phyloP scores from a whole-genome alignment of 2,797 vertebrate species.

The Ceryle rudis region DNA sequence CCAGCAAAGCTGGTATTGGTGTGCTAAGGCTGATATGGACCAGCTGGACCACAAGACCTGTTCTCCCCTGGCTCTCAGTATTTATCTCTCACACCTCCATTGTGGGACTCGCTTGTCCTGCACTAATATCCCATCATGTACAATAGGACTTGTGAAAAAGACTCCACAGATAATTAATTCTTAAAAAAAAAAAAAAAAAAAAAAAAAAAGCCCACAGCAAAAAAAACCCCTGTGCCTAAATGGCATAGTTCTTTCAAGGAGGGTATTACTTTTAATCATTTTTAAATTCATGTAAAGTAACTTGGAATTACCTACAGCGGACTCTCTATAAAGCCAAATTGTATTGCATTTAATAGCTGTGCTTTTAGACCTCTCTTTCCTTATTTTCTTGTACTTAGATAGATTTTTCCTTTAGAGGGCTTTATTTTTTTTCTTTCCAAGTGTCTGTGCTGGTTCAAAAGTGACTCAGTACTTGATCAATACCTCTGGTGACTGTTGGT shows the following conservation, averaged over 20 bases:
- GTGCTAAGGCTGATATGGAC: not conserved
- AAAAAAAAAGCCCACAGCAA: not conserved
- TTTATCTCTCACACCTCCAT: not conserved
- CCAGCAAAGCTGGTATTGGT: not conserved
- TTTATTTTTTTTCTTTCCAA: slow-evolving; percentile 1
- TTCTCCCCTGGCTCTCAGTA: not conserved
- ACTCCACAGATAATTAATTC: not conserved
- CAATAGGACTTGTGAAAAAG: not conserved
- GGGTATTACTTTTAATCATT: not conserved
- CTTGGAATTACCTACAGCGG: slow-evolving; percentile 1
- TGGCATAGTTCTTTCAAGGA: not conserved
- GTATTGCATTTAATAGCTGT: not conserved
- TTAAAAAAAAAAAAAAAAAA: not conserved
- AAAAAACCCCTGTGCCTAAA: not conserved
- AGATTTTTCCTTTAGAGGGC: slow-evolving; percentile 32
- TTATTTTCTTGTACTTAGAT: slow-evolving; percentile 42
- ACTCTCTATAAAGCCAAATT: not conserved
- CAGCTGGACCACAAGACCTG: fast-evolving
- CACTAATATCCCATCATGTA: not conserved
- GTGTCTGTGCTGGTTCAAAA: slow-evolving; percentile 23
- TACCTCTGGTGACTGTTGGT: slow-evolving; percentile 41
- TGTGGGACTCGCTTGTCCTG: not conserved
- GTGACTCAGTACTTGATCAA: slow-evolving; percentile 48
- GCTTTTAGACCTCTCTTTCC: slow-evolving; percentile 3
- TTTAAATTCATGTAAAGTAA: not conserved